Percentiles rank a stretch among this genome's conserved stretches.
phyloP scores from a whole-genome alignment of 2,113 vertebrate species.

The Marmota flaviventris region DNA sequence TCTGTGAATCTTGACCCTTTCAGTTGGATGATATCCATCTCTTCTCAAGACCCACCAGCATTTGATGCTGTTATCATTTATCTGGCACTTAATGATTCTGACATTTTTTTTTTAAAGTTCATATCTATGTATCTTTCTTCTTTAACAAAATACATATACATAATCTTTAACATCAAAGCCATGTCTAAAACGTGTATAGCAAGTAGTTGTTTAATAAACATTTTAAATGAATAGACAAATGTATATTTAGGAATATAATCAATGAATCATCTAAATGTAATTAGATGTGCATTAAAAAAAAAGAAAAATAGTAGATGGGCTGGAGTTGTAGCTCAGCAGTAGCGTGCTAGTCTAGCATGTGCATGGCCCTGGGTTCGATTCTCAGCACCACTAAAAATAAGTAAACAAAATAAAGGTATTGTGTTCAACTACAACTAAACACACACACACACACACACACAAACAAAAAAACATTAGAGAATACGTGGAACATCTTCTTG shows the following conservation, averaged over 20 bases:
- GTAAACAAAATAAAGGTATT: too few species aligned
- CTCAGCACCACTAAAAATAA: too few species aligned
- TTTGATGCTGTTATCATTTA: neutral
- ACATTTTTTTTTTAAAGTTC: neutral
- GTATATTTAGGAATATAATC: slow-evolving; percentile 48
- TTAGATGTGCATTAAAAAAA: slow-evolving; percentile 64
- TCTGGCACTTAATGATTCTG: neutral
- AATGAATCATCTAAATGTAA: slow-evolving; percentile 51
- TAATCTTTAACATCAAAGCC: neutral
- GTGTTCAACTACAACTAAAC: too few species aligned
- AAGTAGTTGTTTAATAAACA: slow-evolving; percentile 59
- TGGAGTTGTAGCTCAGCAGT: too few species aligned
- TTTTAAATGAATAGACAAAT: slow-evolving; percentile 34
- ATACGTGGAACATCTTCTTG: slow-evolving; percentile 16
- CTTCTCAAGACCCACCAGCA: neutral
- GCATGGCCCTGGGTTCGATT: too few species aligned
- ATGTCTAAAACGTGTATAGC: neutral
- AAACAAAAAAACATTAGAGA: slow-evolving; percentile 50
- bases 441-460: too few species aligned
- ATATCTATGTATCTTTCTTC: neutral
- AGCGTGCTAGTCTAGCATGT: too few species aligned
- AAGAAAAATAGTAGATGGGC: slow-evolving; percentile 56
- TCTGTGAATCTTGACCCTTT: neutral
- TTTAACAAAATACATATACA: neutral
- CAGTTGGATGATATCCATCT: neutral